Evolutionary conservation across 2,888 invertebrate species (phyloP), one percentile per base, ranked within the genome.

Genomic region (Fissipunctia ypsillon): DNA sequence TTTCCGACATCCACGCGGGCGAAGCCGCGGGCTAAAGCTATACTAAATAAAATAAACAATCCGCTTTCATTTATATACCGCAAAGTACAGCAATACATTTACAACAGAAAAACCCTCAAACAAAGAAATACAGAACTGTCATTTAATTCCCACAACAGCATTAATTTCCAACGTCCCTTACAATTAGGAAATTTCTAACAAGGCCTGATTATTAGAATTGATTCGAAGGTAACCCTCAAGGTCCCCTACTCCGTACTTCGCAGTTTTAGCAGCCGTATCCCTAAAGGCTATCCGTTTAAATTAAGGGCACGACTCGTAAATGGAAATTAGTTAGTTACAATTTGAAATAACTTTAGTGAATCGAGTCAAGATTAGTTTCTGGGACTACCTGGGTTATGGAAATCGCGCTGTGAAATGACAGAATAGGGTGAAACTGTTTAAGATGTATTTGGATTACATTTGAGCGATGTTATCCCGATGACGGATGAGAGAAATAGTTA

Each of bases 131-230:
- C 63, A 73, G 61, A 78, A 80, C 56, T 48, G 35, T 63, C 67
- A 48, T 69, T 80, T 78, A 22, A 35, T 35, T 52, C 35, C 64
- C 35, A 52, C 50, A 52, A 50, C n/a, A 64, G 31, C 31, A 50
- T 52, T 61, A 64, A 83, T 73, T 74, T 57, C 6, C 14, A 48
- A 64, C 60, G 64, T 76, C 70, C 71, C 73, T 79, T 43, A 76
- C 74, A 77, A 82, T 80, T 77, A 83, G 67, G 77, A 72, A 80
- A 84, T 77, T 77, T 77, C 71, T 73, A 84, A 84, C 80, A 75
- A 84, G 80, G 59, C 28, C 25, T 60, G 63, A 84, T 85, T 84
- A 85, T 81, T 84, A 85, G 77, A 81, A 85, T 84, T 84, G 81
- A 85, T 85, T 85, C 76, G 75, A 75, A 83, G 84, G 75, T 78